Base-by-base conservation (phyloP, 2,113 vertebrate genomes). In the Gracilinanus agilis region DNA sequence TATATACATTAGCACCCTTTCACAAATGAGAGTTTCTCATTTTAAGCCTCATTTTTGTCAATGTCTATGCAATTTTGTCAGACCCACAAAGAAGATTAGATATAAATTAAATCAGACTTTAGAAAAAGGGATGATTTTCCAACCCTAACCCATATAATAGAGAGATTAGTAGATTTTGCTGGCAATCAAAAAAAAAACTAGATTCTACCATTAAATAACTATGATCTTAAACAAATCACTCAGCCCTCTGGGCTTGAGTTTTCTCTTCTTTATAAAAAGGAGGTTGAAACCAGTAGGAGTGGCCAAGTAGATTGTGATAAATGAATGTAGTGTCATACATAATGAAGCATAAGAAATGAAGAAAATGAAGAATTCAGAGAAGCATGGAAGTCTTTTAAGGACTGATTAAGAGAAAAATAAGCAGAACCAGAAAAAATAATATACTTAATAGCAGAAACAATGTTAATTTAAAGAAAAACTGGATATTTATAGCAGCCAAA, bases 71-170 rank as follows among this genome's bases (percentile, higher is more conserved):
- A 92, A 89, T 96, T 58, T 13, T 56, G 24, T 11, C 40, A 27
- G 0, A 12, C 21, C 75, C 11, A 44, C 90, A 94, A 54, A 91
- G 23, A 89, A 54, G 21, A 92, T 8, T 67, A 91, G 44, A 92
- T 54, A 58, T 91, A 88, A 94, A 92, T 91, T 21, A 95, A 90
- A 58, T 23, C 27, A 55, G 95, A 92, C 89, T 94, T 7, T 3
- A 49, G 94, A 95, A 90, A 54, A 54, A n/a, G 0, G 0, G 55
- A 25, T 54, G 34, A 29, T 55, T 92, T 90, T 90, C 40, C 61
- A 83, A 24, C 27, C n/a, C 54, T 91, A 75, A 54, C 1, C 49
- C 88, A 88, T 12, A n/a, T 67, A 83, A 40, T 83, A 16, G 67
- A 83, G n/a, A 83, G 67, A 83, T 83, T 83, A 83, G 5, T 40